Conservation (phyloP, 2,888 invertebrate genomes). For the Clostera curtula region DNA sequence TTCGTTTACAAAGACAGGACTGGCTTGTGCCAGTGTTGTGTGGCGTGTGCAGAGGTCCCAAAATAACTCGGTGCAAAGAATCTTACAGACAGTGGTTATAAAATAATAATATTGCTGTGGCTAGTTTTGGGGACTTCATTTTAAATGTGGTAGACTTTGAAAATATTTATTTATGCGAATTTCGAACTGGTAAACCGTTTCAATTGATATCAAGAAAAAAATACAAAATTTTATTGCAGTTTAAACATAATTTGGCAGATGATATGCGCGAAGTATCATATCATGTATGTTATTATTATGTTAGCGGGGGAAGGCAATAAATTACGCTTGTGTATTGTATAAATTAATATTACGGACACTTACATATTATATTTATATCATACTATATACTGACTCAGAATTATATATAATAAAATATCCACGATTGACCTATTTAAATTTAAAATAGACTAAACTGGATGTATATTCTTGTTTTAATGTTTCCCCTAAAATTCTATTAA, state of each 20-base stretch:
- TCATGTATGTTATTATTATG: conserved; percentile 43
- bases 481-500: conserved; percentile 31
- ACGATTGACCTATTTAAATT: conserved; percentile 20
- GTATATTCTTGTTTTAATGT: conserved; percentile 24
- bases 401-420: conserved; percentile 18
- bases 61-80: no score
- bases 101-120: no score
- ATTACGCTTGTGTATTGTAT: conserved; percentile 78
- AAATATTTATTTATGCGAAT: no score
- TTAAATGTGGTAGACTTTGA: no score
- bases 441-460: conserved; percentile 38
- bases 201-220: no score
- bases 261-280: conserved; percentile 14
- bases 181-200: no score
- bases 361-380: conserved; percentile 21
- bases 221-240: not conserved
- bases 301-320: conserved; percentile 82
- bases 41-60: no score
- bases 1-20: no score
- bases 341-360: conserved; percentile 45
- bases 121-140: no score
- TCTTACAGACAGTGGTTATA: no score
- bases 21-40: no score
- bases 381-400: conserved; percentile 20
- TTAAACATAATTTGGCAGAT: not conserved